Percentiles rank a stretch among this genome's conserved stretches.
Conservation (phyloP, 2,888 invertebrate species). For the Rotaria socialis region DNA sequence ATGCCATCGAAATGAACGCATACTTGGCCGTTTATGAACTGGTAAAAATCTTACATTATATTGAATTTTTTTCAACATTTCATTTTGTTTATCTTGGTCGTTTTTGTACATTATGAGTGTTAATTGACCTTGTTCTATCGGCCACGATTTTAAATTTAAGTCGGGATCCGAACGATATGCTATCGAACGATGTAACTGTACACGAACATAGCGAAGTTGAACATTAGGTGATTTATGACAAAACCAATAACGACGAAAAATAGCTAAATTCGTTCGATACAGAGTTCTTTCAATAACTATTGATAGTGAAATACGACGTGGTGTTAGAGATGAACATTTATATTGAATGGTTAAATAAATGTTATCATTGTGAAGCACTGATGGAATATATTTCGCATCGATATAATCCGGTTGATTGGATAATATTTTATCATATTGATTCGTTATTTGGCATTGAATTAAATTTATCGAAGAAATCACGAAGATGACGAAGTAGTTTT, state of each 20-base stretch:
- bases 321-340: not conserved
- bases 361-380: not conserved
- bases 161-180: not conserved
- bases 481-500: not conserved
- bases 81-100: not conserved
- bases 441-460: not conserved
- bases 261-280: not conserved
- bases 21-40: not conserved
- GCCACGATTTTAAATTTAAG: not conserved
- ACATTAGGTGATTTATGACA: not conserved
- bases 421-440: not conserved
- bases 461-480: not conserved
- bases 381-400: not conserved
- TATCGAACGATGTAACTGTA: not conserved
- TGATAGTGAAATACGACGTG: not conserved
- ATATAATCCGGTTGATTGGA: not conserved
- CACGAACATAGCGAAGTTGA: not conserved
- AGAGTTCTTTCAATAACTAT: not conserved
- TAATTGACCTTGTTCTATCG: not conserved
- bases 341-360: not conserved
- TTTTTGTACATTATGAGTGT: not conserved
- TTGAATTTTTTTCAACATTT: not conserved
- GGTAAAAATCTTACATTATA: not conserved
- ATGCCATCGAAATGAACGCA: not conserved
- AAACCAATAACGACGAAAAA: constrained; percentile 16